Conservation (phyloP, 2,797 vertebrate species). For the Neoniphon sammara region DNA sequence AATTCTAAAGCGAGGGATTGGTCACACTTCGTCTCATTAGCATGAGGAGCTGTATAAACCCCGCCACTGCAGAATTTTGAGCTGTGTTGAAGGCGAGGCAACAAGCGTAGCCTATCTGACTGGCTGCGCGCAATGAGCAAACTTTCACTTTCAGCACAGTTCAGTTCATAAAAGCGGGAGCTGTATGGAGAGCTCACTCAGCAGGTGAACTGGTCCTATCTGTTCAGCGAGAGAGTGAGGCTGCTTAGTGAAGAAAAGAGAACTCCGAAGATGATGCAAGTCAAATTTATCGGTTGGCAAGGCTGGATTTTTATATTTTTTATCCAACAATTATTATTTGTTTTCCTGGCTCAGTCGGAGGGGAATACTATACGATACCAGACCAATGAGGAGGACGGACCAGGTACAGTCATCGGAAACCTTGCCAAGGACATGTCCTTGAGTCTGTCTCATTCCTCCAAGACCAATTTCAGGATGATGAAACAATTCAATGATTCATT, state of each 20-base stretch:
- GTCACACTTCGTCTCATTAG: conserved; percentile 87
- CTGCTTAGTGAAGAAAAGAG: conserved; percentile 49
- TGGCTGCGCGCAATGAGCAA: conserved; percentile 73
- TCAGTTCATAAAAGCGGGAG: conserved; percentile 67
- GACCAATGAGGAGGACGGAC: conserved; percentile 91
- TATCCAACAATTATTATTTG: conserved; percentile 70
- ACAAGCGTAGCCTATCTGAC: conserved; percentile 75
- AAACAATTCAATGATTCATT: conserved; percentile 92
- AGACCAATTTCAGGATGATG: conserved; percentile 90
- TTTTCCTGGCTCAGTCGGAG: conserved; percentile 72
- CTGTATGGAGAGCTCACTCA: conserved; percentile 69
- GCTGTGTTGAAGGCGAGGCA: conserved; percentile 80
- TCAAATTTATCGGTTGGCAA: conserved; percentile 62
- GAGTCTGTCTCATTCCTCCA: conserved; percentile 82
- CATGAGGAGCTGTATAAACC: conserved; percentile 90
- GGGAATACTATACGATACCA: conserved; percentile 93
- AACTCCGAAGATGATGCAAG: conserved; percentile 64
- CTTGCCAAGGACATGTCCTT: conserved; percentile 93
- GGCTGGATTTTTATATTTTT: conserved; percentile 76
- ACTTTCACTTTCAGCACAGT: conserved; percentile 80
- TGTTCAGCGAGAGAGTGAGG: conserved; percentile 53
- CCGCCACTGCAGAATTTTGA: conserved; percentile 80
- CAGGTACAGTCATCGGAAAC: conserved; percentile 93
- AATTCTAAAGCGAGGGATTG: conserved; percentile 81
- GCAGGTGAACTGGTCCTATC: conserved; percentile 59